Percentiles rank a stretch among this genome's conserved stretches.
phyloP scores from a whole-genome alignment of 2,888 invertebrate genomes.

The Cryptocheilus praepositus region DNA sequence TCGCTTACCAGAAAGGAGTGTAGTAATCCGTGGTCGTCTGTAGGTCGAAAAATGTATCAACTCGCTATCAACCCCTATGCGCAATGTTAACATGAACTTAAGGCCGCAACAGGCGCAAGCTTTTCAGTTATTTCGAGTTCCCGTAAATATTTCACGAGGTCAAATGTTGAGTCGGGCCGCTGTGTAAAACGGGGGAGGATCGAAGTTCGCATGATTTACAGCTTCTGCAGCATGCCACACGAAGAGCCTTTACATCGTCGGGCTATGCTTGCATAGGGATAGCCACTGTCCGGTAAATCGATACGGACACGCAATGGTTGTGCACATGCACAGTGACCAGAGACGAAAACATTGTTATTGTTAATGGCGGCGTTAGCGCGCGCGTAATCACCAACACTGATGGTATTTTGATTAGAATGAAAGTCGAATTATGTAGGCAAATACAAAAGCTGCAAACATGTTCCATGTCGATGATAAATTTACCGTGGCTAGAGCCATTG shows the following conservation, averaged over 20 bases:
- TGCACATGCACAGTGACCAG: constrained; percentile 41
- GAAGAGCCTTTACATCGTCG: constrained; percentile 38
- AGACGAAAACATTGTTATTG: constrained; percentile 23
- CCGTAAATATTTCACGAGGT: constrained; percentile 28
- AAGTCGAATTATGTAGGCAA: background rate
- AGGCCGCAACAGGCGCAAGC: no score
- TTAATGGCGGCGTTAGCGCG: constrained; percentile 3
- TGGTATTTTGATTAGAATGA: background rate
- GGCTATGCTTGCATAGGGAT: constrained; percentile 48
- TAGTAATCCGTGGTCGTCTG: no score
- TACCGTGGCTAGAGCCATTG: no score
- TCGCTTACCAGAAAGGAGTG: no score
- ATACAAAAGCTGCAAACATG: no score
- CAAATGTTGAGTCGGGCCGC: constrained; percentile 22
- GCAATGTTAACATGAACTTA: no score
- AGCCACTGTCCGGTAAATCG: constrained; percentile 66
- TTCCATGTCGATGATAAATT: no score
- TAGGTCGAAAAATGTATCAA: no score
- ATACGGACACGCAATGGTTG: constrained; percentile 54
- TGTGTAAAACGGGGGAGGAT: constrained; percentile 36
- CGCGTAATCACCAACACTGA: background rate
- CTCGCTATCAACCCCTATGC: no score
- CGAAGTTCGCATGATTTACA: constrained; percentile 56
- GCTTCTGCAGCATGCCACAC: constrained; percentile 57
- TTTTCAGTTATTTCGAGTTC: no score